Percentiles rank a stretch among this genome's conserved stretches.
Conservation (phyloP, 2,113 vertebrate genomes). For the Cercocebus atys region DNA sequence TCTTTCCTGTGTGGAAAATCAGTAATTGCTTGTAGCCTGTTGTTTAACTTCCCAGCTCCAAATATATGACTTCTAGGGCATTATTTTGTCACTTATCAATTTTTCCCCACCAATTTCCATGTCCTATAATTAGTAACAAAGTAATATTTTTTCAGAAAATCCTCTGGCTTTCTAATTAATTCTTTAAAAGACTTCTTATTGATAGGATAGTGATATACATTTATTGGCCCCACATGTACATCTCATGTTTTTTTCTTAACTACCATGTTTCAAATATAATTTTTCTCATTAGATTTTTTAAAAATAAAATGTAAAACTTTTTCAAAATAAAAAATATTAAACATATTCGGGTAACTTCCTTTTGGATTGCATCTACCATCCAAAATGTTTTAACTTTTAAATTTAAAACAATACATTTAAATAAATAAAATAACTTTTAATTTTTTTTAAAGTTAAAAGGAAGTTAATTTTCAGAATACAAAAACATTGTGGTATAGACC, state of each 20-base stretch:
- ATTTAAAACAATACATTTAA: no score
- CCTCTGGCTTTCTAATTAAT: neutral
- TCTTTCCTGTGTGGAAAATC: neutral
- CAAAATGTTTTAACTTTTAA: neutral
- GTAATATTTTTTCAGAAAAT: neutral
- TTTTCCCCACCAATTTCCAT: neutral
- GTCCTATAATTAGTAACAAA: neutral
- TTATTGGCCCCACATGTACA: neutral
- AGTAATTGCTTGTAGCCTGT: neutral
- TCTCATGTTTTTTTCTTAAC: neutral
- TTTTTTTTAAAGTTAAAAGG: neutral
- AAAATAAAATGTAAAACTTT: neutral
- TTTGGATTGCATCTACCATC: neutral
- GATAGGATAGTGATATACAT: neutral
- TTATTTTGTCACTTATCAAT: neutral
- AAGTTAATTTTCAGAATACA: neutral
- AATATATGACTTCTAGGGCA: accelerated
- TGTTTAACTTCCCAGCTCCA: conserved; percentile 19
- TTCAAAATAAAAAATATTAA: neutral
- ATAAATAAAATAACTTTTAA: neutral
- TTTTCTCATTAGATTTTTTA: neutral
- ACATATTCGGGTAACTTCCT: neutral
- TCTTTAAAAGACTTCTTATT: neutral
- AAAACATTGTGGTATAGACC: neutral
- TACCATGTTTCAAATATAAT: neutral